A percentile compares a stretch with the other conserved stretches of the same genome.
These are phyloP conservation scores for Lochmaea capreae DNA, from an alignment of 2,888 invertebrate species.

Conservation along the genomic window DNA sequence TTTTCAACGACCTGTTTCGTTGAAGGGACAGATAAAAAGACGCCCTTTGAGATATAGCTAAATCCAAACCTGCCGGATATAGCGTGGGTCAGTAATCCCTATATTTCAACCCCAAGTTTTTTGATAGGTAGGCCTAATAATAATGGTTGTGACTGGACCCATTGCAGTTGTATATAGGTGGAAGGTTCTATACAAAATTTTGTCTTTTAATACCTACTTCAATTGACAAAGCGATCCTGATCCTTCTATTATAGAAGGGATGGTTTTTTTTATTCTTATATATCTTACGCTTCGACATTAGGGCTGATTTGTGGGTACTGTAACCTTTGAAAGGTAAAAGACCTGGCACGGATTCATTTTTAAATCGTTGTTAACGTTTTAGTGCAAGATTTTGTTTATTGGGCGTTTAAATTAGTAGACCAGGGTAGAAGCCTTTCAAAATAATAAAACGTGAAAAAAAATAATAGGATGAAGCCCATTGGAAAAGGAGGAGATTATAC, in stretches of 20 bases:
- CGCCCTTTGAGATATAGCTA: neutral
- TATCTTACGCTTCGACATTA: slow-evolving; percentile 18
- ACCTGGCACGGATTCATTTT: neutral
- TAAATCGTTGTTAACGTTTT: neutral
- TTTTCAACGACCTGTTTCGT: slow-evolving; percentile 12
- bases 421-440: too few relatives aligned
- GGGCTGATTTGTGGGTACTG: slow-evolving; percentile 19
- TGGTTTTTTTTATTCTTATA: slow-evolving; percentile 25
- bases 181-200: slow-evolving; percentile 15
- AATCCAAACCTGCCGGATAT: slow-evolving; percentile 19
- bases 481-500: too few relatives aligned
- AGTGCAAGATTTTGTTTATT: too few relatives aligned
- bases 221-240: slow-evolving; percentile 36
- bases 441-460: too few relatives aligned
- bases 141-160: slow-evolving; percentile 14
- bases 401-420: too few relatives aligned
- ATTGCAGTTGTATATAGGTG: slow-evolving; percentile 17
- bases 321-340: slow-evolving; percentile 2
- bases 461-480: too few relatives aligned
- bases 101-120: slow-evolving; percentile 15
- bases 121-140: slow-evolving; percentile 19
- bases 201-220: slow-evolving; percentile 36
- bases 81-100: slow-evolving; percentile 25
- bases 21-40: neutral
- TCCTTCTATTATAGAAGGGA: slow-evolving; percentile 28